Conservation (phyloP, 2,888 invertebrate species). For the Leucania comma region DNA sequence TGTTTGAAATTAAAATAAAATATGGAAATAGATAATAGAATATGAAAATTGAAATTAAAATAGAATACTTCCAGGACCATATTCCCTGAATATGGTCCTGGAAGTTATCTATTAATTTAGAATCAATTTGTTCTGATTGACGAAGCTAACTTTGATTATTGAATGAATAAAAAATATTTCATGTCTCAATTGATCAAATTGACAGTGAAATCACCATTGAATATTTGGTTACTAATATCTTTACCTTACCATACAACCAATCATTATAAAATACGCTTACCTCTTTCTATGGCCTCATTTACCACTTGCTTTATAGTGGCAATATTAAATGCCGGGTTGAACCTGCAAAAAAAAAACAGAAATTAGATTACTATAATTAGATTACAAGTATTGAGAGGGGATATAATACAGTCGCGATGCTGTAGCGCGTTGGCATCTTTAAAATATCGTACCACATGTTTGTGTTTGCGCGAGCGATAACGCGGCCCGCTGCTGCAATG, state of each 20-base stretch:
- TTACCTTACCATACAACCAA: constrained; percentile 16
- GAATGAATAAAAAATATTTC: not conserved
- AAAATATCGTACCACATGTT: too few species aligned
- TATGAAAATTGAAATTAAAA: too few species aligned
- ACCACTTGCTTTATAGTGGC: constrained; percentile 98
- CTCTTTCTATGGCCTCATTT: constrained; percentile 98
- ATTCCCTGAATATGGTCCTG: too few species aligned
- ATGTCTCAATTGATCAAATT: not conserved
- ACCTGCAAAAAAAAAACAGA: constrained; percentile 91
- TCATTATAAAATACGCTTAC: constrained; percentile 86
- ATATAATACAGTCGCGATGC: too few species aligned
- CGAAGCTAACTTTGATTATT: not conserved
- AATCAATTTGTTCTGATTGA: constrained; percentile 3
- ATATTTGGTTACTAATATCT: not conserved
- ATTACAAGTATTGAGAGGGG: not conserved
- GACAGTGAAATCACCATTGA: not conserved
- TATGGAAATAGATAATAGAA: too few species aligned
- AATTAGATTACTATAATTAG: too few species aligned
- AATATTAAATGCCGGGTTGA: constrained; percentile 98
- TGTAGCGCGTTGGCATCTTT: too few species aligned
- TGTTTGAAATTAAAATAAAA: not conserved
- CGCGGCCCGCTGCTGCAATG: too few species aligned
- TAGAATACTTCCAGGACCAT: too few species aligned
- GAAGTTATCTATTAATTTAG: not conserved
- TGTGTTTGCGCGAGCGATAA: too few species aligned